Base-by-base conservation (phyloP, 2,113 vertebrate genomes). In the Dasyurus viverrinus region DNA sequence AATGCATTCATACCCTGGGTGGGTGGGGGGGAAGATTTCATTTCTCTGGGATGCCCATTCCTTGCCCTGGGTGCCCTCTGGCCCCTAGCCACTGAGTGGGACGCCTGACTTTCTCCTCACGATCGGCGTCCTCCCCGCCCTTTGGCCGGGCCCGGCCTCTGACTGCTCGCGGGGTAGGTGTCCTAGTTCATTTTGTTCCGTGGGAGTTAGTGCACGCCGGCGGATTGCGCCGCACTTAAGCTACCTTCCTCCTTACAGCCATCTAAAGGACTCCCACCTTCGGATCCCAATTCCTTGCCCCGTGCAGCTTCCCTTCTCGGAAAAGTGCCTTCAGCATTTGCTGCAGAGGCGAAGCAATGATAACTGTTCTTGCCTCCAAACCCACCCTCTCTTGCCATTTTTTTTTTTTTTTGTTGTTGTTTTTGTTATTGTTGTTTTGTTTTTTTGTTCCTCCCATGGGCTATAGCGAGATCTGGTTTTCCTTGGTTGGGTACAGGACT, bases 101-200 rank as follows among this genome's bases (percentile, higher is more conserved):
- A n/a, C 16, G 3, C 27, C 84, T 2, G 3, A 0, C 11, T 8
- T 25, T 36, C 8, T 1, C 4, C 68, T 1, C 0, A 54, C 30
- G 42, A 60, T 26, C 36, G 23, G 54, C 60, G 36, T 16, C 93
- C 52, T 52, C 55, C 50, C 92, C 22, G n/a, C 47, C 52, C 8
- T 8, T 30, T 36, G 27, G 22, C 42, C 7, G n/a, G 89, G 60
- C 90, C 91, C 1, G 50, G 92, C 24, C 57, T n/a, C 68, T 7
- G 6, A n/a, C 14, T 16, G 68, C 36, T 5, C 19, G 14, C 16
- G 1, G 36, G 14, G n/a, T 84, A 84, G 68, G 68, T n/a, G 19
- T 84, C 16, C 68, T 8, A 5, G 46, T 50, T 30, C 46, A 16
- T 42, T 47, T 24, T 2, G 47, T 9, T 30, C 24, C 8, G 2